phyloP scores from a whole-genome alignment of 1,140 invertebrate species.

The Trachymyrmex cornetzi region DNA sequence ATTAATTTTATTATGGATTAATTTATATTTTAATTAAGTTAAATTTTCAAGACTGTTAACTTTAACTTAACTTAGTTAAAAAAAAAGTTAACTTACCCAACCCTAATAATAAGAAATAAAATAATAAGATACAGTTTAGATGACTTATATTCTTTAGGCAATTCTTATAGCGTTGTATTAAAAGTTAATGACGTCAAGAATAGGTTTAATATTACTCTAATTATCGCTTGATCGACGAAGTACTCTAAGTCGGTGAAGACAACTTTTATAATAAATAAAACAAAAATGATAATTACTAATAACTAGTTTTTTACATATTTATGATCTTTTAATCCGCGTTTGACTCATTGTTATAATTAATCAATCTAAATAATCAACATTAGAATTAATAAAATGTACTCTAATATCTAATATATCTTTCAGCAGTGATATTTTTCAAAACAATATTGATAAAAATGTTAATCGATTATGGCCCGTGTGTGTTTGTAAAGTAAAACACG shows the following conservation, averaged over 20 bases:
- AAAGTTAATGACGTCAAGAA: not conserved
- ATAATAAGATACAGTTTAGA: too few species aligned
- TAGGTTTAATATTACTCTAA: constrained; percentile 13
- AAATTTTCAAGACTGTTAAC: too few species aligned
- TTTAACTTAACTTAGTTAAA: too few species aligned
- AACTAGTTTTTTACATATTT: not conserved
- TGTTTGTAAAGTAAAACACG: not conserved
- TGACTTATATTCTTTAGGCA: too few species aligned
- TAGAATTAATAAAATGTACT: not conserved
- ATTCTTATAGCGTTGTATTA: not conserved
- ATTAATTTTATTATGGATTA: too few species aligned
- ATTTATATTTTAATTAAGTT: too few species aligned
- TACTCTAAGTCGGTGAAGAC: not conserved
- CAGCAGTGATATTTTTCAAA: not conserved
- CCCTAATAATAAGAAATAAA: too few species aligned
- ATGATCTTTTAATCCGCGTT: not conserved
- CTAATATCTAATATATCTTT: not conserved
- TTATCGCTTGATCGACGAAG: not conserved
- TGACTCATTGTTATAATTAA: too few species aligned
- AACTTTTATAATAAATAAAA: not conserved
- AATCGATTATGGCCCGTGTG: not conserved
- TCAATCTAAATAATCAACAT: not conserved
- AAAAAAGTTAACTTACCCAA: too few species aligned
- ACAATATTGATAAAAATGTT: constrained; percentile 21
- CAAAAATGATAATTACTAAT: not conserved